Evolutionary conservation across 1,140 invertebrate genomes (phyloP).

Genomic region (Globodera rostochiensis): DNA sequence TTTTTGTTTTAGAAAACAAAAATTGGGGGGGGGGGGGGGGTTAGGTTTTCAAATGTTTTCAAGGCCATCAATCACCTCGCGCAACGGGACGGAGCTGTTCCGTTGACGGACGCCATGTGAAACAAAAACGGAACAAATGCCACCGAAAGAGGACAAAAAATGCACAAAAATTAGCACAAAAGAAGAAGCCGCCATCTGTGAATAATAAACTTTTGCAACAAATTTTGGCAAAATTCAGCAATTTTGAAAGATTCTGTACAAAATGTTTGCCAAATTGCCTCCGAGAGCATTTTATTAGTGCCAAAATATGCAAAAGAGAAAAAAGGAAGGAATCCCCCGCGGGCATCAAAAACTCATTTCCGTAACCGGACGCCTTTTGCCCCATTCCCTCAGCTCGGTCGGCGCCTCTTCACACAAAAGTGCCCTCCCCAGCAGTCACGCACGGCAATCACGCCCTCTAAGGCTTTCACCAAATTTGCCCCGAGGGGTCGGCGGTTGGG

Average conservation of each 20-base stretch:
- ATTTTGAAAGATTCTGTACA: neutral
- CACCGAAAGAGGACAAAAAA: neutral
- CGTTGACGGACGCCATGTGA: conserved; percentile 28
- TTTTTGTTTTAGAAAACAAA: neutral
- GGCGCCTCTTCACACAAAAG: too few species aligned
- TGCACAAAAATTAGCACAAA: neutral
- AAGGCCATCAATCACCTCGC: neutral
- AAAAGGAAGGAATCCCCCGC: too few species aligned
- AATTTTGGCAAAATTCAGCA: neutral
- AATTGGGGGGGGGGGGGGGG: too few species aligned
- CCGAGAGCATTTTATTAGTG: too few species aligned
- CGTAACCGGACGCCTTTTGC: too few species aligned
- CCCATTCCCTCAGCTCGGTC: too few species aligned
- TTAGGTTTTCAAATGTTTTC: neutral
- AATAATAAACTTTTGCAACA: neutral
- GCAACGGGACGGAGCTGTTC: conserved; percentile 24
- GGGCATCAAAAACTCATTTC: too few species aligned
- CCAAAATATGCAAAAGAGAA: too few species aligned
- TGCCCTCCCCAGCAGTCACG: too few species aligned
- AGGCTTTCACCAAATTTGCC: too few species aligned
- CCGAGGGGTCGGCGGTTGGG: too few species aligned
- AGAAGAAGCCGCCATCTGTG: neutral
- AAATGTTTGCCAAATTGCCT: neutral
- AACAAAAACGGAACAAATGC: neutral
- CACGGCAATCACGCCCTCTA: too few species aligned